Evolutionary conservation across 2,797 vertebrate species (phyloP), one percentile per base, ranked within the genome.

Genomic region (Allenopithecus nigroviridis): DNA sequence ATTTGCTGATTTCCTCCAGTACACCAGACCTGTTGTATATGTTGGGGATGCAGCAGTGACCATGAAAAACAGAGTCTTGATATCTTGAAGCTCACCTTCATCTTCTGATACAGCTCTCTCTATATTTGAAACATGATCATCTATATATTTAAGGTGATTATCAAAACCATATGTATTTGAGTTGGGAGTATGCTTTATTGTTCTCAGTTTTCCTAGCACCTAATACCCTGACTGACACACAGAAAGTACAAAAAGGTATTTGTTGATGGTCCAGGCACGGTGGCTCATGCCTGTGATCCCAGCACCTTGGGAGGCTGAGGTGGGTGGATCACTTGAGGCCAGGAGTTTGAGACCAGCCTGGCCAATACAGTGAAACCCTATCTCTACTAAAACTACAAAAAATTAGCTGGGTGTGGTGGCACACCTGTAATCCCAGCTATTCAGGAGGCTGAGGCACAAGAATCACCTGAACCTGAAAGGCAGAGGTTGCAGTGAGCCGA

Each of bases 131-230:
- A 96, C 21, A 91, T 28, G 39, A 68, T 33, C 59, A 96, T 87
- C 30, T 92, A 87, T 24, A 88, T 91, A 85, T 88, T 84, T 92
- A 61, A 91, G 81, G 16, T 81, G 74, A 89, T 94, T 89, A 95
- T 94, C 93, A 30, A 89, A 83, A 79, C 10, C 48, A 80, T n/a
- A 93, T 1, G 48, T 78, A 89, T 93, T 89, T 95, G 9, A 79
- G 75, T 88, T 61, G 28, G 21, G 1, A 17, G 1, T 48, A 55
- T 85, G n/a, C 1, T n/a, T 87, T 97, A 91, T 83, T 87, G 28
- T 90, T 92, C 33, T 90, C 24, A 55, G 11, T 61, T 83, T 95
- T 91, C 41, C 46, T 93, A 94, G 53, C 30, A 96, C 30, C 61
- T 78, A 80, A 75, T 88, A 92, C n/a, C 17, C 16, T 61, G 28